Evolutionary conservation across 2,888 invertebrate species (phyloP).

Genomic region (Clostera curtula): DNA sequence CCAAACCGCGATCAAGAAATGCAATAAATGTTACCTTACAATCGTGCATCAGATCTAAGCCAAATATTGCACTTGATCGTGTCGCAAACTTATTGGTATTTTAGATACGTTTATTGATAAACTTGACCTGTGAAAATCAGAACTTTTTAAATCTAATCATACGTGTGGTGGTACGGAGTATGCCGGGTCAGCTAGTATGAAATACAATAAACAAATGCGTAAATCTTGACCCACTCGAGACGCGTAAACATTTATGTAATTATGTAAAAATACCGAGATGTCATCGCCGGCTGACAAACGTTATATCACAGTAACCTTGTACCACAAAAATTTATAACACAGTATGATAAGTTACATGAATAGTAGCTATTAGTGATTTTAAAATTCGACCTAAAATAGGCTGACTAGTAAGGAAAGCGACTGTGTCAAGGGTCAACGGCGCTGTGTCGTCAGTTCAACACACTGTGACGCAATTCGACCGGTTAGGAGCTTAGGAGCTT

Average conservation of each 20-base stretch:
- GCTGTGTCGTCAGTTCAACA: conserved; percentile 42
- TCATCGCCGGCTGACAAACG: conserved; percentile 26
- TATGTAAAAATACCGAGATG: conserved; percentile 31
- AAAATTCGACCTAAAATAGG: conserved; percentile 42
- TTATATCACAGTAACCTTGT: conserved; percentile 41
- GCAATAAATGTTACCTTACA: conserved; percentile 10
- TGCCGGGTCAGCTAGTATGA: too few species aligned
- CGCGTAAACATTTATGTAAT: conserved; percentile 23
- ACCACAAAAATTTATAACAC: conserved; percentile 24
- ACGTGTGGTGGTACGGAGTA: too few species aligned
- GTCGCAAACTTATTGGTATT: conserved; percentile 15
- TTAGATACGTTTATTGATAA: conserved; percentile 11
- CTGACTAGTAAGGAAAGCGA: conserved; percentile 39
- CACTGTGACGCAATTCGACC: conserved; percentile 49
- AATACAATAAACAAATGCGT: conserved; percentile 11
- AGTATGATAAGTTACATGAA: conserved; percentile 18
- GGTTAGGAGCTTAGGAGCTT: conserved; percentile 30
- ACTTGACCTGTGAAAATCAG: conserved; percentile 3
- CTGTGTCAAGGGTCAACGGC: conserved; percentile 51
- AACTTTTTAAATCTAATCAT: too few species aligned
- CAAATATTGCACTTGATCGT: conserved; percentile 14
- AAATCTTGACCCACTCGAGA: conserved; percentile 29
- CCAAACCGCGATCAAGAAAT: conserved; percentile 20
- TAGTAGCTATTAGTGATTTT: conserved; percentile 15
- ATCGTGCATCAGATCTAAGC: conserved; percentile 14